phyloP scores from a whole-genome alignment of 2,113 vertebrate species.

The Channa maculata region DNA sequence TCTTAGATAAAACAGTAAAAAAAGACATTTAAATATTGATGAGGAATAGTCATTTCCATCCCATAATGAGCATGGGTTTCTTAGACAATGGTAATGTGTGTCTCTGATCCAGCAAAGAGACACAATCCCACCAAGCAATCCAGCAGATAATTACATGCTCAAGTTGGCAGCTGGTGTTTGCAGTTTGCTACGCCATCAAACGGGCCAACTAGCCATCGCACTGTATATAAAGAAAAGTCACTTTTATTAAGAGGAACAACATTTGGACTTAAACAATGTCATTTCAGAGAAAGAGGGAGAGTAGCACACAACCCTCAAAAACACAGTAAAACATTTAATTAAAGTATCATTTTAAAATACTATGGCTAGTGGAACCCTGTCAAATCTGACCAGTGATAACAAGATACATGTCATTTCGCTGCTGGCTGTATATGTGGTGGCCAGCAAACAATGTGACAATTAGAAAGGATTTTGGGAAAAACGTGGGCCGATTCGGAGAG shows the following conservation, averaged over 20 bases:
- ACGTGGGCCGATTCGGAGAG: too few relatives aligned
- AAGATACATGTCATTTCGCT: too few relatives aligned
- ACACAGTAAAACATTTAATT: too few relatives aligned
- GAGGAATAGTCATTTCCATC: not conserved
- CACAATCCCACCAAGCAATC: conserved; percentile 10
- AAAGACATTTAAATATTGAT: not conserved
- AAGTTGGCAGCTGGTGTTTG: conserved; percentile 30
- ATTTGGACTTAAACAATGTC: too few relatives aligned
- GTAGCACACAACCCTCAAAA: too few relatives aligned
- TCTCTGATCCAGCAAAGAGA: conserved; percentile 36
- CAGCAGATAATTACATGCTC: conserved; percentile 24
- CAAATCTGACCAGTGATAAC: too few relatives aligned
- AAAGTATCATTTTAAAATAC: too few relatives aligned
- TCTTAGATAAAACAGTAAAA: not conserved
- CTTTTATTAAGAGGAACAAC: not conserved
- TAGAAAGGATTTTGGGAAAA: too few relatives aligned
- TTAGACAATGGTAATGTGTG: conserved; percentile 32
- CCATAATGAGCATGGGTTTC: conserved; percentile 37
- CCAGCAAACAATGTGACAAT: too few relatives aligned
- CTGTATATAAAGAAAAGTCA: not conserved
- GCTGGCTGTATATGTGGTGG: too few relatives aligned
- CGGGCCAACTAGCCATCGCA: not conserved
- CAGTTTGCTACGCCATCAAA: conserved; percentile 16
- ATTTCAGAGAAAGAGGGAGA: too few relatives aligned
- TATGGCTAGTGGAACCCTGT: too few relatives aligned